Percentiles rank a stretch among this genome's conserved stretches.
phyloP scores from a whole-genome alignment of 2,113 vertebrate species.

The Mugil cephalus region DNA sequence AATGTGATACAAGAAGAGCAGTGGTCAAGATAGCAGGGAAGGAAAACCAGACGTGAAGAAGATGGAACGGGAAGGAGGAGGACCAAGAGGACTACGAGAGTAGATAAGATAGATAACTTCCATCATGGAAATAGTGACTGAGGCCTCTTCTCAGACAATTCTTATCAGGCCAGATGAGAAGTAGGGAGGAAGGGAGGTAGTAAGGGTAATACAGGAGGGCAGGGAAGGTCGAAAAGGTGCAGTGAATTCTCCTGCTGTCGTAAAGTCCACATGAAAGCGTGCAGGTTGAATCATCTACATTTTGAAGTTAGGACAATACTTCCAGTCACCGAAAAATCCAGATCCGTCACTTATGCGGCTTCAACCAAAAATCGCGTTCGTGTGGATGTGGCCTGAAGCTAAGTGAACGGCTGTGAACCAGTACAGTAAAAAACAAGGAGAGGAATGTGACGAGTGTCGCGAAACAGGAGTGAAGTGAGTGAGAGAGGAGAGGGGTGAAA shows the following conservation, averaged over 20 bases:
- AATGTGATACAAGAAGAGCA: constrained; percentile 3
- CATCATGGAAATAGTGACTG: constrained; percentile 35
- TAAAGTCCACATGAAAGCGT: no score
- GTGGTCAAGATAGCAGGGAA: neutral
- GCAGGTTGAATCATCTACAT: no score
- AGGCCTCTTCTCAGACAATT: constrained; percentile 25
- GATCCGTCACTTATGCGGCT: no score
- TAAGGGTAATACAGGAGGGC: neutral
- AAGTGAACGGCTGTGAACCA: no score
- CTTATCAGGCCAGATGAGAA: constrained; percentile 36
- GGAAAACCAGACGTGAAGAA: constrained; percentile 18
- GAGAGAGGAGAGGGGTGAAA: neutral
- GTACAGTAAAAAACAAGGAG: no score
- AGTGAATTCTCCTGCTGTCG: no score
- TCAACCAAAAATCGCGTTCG: no score
- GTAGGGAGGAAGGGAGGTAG: neutral
- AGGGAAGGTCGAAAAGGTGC: neutral
- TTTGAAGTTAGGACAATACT: no score
- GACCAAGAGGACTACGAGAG: constrained; percentile 5
- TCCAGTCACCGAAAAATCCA: no score
- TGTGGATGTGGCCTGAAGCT: no score
- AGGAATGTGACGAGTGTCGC: no score
- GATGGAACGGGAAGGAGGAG: constrained; percentile 4
- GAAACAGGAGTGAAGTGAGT: neutral
- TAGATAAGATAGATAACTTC: constrained; percentile 6